A percentile compares a stretch with the other conserved stretches of the same genome.
Conservation (phyloP, 2,797 vertebrate genomes). For the Limnodromus scolopaceus region DNA sequence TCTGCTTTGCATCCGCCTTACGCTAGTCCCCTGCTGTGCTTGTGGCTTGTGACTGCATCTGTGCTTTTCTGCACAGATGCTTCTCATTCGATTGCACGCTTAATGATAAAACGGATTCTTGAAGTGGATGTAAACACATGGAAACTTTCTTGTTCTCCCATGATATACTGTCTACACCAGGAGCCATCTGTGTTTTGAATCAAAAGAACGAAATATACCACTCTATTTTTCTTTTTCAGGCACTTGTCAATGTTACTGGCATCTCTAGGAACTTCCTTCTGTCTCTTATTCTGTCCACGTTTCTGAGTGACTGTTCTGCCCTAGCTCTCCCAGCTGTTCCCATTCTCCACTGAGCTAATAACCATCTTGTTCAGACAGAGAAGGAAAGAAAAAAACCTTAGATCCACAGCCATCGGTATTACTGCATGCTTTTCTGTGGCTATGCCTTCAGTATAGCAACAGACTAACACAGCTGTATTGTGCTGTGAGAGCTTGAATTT, state of each 20-base stretch:
- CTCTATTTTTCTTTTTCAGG: neutral
- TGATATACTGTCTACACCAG: constrained; percentile 9
- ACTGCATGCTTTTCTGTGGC: neutral
- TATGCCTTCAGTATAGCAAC: neutral
- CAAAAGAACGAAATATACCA: neutral
- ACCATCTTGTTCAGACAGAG: neutral
- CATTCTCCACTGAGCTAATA: neutral
- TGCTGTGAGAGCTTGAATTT: too few relatives aligned
- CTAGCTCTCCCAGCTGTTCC: neutral
- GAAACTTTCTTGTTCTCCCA: constrained; percentile 25
- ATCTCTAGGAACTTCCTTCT: neutral
- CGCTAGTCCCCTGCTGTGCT: neutral
- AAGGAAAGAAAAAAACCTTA: neutral
- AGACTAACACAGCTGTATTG: neutral
- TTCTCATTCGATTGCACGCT: constrained; percentile 35
- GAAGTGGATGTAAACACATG: neutral
- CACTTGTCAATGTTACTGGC: neutral
- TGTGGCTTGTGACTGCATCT: constrained; percentile 29
- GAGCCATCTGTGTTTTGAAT: constrained; percentile 11
- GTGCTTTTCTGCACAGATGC: constrained; percentile 34
- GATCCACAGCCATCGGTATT: neutral
- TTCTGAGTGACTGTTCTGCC: neutral
- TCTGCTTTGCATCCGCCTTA: neutral
- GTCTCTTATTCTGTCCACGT: neutral
- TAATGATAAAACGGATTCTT: constrained; percentile 44